These are phyloP conservation scores for Emydura subglobosa DNA, from an alignment of 2,113 vertebrate species.

Conservation along the genomic window DNA sequence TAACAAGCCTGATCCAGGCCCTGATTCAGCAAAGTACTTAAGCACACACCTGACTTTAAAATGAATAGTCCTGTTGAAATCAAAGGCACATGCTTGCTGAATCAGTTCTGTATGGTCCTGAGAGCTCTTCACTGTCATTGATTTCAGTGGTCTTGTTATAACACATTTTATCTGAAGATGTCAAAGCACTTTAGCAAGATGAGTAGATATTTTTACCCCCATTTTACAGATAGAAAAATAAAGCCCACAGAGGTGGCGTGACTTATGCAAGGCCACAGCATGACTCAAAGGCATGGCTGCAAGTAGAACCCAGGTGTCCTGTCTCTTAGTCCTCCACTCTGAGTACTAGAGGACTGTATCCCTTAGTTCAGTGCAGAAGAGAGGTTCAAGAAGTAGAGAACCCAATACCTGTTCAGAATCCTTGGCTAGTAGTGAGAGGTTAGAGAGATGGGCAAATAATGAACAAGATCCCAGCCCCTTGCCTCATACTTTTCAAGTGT, in stretches of 20 bases:
- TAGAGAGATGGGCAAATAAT: background rate
- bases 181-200: background rate
- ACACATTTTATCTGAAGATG: background rate
- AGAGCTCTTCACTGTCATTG: background rate
- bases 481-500: background rate
- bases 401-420: background rate
- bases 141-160: background rate
- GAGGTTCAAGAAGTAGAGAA: background rate
- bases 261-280: background rate
- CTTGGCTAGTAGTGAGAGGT: background rate
- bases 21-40: conserved; percentile 18
- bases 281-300: background rate
- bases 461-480: background rate
- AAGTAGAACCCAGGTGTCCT: background rate
- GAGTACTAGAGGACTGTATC: background rate
- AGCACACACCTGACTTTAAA: background rate
- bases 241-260: background rate
- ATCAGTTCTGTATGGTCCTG: background rate
- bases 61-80: background rate
- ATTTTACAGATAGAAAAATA: background rate
- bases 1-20: conserved; percentile 28
- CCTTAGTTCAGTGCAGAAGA: background rate
- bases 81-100: background rate
- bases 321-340: background rate
- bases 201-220: background rate